phyloP scores from a whole-genome alignment of 2,113 vertebrate species.

The Platichthys flesus region DNA sequence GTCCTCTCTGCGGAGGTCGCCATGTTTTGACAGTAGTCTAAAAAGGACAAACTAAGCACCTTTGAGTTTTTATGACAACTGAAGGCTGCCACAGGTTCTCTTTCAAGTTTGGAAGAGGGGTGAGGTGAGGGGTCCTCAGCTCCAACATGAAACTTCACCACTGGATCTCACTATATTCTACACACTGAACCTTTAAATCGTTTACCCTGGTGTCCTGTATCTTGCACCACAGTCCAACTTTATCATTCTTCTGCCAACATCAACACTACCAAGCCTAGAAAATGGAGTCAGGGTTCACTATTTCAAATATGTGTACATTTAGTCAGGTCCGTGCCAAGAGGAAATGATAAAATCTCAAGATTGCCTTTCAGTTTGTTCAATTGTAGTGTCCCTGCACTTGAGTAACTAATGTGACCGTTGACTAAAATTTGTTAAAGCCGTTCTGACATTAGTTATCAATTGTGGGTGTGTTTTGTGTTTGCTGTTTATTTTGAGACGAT shows the following conservation, averaged over 20 bases:
- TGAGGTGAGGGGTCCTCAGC: too few relatives aligned
- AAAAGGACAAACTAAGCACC: too few relatives aligned
- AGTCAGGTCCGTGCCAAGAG: neutral
- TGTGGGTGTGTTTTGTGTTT: neutral
- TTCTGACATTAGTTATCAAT: neutral
- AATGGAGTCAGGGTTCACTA: neutral
- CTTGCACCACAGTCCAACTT: neutral
- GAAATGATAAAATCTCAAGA: neutral
- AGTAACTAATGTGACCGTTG: neutral
- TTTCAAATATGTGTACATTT: neutral
- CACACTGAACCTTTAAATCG: neutral
- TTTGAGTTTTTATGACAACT: too few relatives aligned
- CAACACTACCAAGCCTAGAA: neutral
- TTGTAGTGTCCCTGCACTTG: neutral
- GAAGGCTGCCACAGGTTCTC: too few relatives aligned
- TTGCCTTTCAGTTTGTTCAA: neutral
- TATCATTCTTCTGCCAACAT: neutral
- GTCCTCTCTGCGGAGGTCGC: too few relatives aligned
- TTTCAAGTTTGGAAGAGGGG: too few relatives aligned
- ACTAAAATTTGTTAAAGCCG: neutral
- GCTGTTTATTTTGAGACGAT: neutral
- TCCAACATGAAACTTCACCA: too few relatives aligned
- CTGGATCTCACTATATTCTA: too few relatives aligned
- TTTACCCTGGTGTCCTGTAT: constrained; percentile 9
- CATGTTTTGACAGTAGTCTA: too few relatives aligned